phyloP scores from a whole-genome alignment of 2,888 invertebrate genomes.

The Nephrotoma appendiculata region DNA sequence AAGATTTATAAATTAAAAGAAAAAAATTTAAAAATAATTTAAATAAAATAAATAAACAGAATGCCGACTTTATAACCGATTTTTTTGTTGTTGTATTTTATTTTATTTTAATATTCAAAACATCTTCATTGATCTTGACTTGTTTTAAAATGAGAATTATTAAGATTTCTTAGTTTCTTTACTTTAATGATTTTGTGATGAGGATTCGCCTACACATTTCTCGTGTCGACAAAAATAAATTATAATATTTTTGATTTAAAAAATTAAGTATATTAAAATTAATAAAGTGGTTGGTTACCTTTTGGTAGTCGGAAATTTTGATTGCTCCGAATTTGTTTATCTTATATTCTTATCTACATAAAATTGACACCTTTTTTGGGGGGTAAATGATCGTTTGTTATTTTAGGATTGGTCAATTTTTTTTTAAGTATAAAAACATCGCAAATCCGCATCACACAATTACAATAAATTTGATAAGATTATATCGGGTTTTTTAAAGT shows the following conservation, averaged over 20 bases:
- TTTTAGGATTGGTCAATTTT: background rate
- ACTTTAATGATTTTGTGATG: background rate
- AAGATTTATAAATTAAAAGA: slow-evolving; percentile 1
- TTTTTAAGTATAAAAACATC: background rate
- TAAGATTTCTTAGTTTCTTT: background rate
- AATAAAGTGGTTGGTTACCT: background rate
- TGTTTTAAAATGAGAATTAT: background rate
- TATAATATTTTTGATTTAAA: background rate
- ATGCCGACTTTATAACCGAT: background rate
- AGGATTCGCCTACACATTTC: background rate
- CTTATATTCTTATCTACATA: background rate
- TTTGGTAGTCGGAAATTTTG: background rate
- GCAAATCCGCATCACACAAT: background rate
- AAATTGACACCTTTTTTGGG: background rate
- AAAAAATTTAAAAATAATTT: background rate
- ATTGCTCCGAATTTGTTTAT: background rate
- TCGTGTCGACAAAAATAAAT: background rate
- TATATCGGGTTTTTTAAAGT: background rate
- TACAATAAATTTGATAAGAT: background rate
- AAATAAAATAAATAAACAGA: slow-evolving; percentile 1
- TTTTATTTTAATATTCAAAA: background rate
- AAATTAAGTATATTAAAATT: background rate
- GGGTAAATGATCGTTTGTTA: background rate
- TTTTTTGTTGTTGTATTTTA: background rate
- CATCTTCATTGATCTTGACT: slow-evolving; percentile 3